Evolutionary conservation across 2,113 vertebrate species (phyloP).

Genomic region (Gambusia affinis): DNA sequence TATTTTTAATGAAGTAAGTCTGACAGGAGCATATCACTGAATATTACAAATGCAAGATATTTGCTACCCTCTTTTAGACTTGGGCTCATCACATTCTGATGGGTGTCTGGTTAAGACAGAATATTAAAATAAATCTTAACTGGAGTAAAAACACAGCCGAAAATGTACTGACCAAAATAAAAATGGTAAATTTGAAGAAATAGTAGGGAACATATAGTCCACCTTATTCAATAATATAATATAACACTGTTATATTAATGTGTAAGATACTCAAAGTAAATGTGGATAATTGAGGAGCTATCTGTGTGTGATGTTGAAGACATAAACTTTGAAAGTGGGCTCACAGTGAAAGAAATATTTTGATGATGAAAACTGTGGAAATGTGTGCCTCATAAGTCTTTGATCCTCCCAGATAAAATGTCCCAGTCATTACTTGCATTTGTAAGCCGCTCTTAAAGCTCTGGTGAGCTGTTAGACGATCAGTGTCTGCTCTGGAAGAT

Average conservation of each 20-base stretch:
- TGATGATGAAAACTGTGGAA: constrained; percentile 34
- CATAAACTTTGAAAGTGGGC: background rate
- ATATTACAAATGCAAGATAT: background rate
- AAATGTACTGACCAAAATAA: background rate
- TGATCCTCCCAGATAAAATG: constrained; percentile 9
- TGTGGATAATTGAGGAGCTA: background rate
- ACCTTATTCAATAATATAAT: background rate
- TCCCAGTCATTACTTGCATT: constrained; percentile 12
- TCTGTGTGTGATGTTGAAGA: background rate
- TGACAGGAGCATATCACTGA: background rate
- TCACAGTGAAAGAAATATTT: background rate
- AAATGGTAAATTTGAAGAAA: background rate
- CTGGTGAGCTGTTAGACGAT: constrained; percentile 29
- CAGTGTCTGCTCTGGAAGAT: constrained; percentile 50
- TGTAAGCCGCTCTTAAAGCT: constrained; percentile 30
- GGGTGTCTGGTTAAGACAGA: background rate
- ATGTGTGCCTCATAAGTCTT: constrained; percentile 1
- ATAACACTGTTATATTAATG: background rate
- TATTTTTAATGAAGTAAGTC: background rate
- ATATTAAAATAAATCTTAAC: background rate
- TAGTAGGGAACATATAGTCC: background rate
- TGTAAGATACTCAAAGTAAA: background rate
- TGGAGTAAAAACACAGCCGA: background rate
- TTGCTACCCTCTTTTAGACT: background rate
- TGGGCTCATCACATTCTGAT: background rate